Evolutionary conservation across 2,888 invertebrate species (phyloP), one percentile per base, ranked within the genome.

Genomic region (Pyrrhosoma nymphula): DNA sequence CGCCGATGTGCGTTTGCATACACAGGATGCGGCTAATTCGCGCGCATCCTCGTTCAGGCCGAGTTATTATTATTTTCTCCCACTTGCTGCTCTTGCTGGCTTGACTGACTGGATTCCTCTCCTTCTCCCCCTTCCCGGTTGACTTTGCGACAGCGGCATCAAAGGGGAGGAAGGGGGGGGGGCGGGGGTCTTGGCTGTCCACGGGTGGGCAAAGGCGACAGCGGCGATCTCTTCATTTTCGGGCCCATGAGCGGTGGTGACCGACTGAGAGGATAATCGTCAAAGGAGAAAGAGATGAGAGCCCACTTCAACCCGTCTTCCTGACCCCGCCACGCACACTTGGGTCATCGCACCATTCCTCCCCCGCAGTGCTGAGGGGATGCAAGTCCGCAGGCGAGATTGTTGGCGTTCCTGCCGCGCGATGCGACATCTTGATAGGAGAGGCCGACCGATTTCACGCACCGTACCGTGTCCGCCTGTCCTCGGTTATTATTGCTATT

Each of bases 11-110:
- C 82, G 82, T 82, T 93, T 47, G 93, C 47, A 93, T 69, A 93
- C 93, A 93, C 93, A 93, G 93, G 93, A 93, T 93, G 93, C 93
- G 63, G 69, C 69, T 93, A 63, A 93, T 93, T 93, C 93, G 93
- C 93, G 91, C 91, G 93, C 93, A 93, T 93, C 93, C 93, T 93
- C 69, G 93, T 93, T 93, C 69, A 60, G 91, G 56, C 63, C 47
- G n/a, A 88, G 69, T 35, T 82, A 82, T 35, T 35, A 82, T 82
- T 20, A 60, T 82, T 82, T 82, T 47, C 47, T 47, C 47, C 47
- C 47, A 47, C 47, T 47, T 47, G 47, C 47, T n/a, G n/a, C n/a
- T n/a, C n/a, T 47, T 47, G 47, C 47, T 47, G 47, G 47, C 47
- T 47, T 47, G 47, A 47, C 47, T 47, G 47, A 47, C 47, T 47